phyloP scores from a whole-genome alignment of 2,888 invertebrate genomes.

The Eretmocerus hayati region DNA sequence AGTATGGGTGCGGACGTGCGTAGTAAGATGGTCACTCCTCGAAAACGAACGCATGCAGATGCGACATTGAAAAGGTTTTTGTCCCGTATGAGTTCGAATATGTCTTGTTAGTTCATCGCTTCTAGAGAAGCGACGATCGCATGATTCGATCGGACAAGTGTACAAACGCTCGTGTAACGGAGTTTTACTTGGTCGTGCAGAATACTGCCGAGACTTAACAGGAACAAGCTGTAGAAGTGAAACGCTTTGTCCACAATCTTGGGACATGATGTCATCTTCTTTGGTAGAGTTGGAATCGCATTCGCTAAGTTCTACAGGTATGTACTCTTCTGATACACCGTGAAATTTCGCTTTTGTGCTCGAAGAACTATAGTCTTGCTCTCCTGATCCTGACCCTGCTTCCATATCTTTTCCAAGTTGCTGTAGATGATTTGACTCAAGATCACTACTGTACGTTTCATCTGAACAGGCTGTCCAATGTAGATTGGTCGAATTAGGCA shows the following conservation, averaged over 20 bases:
- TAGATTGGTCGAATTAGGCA: too few relatives aligned
- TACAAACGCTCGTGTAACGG: constrained; percentile 97
- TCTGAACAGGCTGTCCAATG: too few relatives aligned
- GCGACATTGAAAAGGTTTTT: constrained; percentile 97
- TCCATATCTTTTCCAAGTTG: too few relatives aligned
- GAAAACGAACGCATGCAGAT: constrained; percentile 98
- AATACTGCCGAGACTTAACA: constrained; percentile 93
- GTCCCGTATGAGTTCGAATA: constrained; percentile 98
- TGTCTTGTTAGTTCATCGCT: constrained; percentile 98
- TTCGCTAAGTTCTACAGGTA: constrained; percentile 84
- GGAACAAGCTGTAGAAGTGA: constrained; percentile 82
- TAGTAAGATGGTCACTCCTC: constrained; percentile 96
- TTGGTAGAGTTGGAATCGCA: constrained; percentile 93
- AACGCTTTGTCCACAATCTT: constrained; percentile 83
- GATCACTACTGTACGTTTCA: too few relatives aligned
- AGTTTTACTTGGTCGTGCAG: constrained; percentile 96
- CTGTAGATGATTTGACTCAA: too few relatives aligned
- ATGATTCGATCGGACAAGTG: constrained; percentile 95
- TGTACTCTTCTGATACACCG: too few relatives aligned
- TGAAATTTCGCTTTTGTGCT: too few relatives aligned
- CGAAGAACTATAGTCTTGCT: too few relatives aligned
- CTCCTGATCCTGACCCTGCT: too few relatives aligned
- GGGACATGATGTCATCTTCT: constrained; percentile 91
- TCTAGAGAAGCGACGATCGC: constrained; percentile 93
- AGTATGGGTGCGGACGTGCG: constrained; percentile 92